Evolutionary conservation across 2,888 invertebrate genomes (phyloP).

Genomic region (Tetramorium bicarinatum): DNA sequence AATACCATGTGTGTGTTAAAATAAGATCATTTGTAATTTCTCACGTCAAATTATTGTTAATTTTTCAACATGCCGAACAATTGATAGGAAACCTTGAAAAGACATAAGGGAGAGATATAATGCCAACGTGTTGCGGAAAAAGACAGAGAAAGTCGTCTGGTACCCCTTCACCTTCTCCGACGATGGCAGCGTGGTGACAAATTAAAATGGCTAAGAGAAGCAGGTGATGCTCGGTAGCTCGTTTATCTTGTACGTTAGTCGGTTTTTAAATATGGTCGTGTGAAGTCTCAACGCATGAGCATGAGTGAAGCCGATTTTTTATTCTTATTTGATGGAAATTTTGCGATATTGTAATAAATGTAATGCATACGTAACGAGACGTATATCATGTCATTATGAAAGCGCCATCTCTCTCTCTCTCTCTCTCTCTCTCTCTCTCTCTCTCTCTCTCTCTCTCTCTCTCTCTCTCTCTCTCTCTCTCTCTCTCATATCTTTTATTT

Average conservation of each 20-base stretch:
- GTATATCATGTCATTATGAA: neutral
- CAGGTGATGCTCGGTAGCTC: constrained; percentile 67
- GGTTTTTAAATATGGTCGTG: constrained; percentile 54
- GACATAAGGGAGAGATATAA: neutral
- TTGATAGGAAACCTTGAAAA: constrained; percentile 17
- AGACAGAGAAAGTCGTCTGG: constrained; percentile 68
- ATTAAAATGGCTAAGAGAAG: constrained; percentile 74
- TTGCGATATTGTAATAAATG: constrained; percentile 19
- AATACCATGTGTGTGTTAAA: neutral
- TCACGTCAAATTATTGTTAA: neutral
- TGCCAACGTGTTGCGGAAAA: neutral
- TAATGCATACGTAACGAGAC: constrained; percentile 8
- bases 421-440: neutral
- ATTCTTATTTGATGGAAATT: constrained; percentile 13
- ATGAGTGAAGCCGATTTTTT: constrained; percentile 3
- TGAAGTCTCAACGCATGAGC: constrained; percentile 1
- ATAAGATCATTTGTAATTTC: neutral
- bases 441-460: neutral
- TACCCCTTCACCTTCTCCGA: constrained; percentile 34
- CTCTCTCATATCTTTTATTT: neutral
- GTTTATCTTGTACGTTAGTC: constrained; percentile 48
- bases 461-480: neutral
- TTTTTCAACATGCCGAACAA: neutral
- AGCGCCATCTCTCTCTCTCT: neutral
- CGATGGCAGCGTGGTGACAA: constrained; percentile 72